Conservation (phyloP, 92 coral and sea anemone species). For the Phenganax stokvisi region DNA sequence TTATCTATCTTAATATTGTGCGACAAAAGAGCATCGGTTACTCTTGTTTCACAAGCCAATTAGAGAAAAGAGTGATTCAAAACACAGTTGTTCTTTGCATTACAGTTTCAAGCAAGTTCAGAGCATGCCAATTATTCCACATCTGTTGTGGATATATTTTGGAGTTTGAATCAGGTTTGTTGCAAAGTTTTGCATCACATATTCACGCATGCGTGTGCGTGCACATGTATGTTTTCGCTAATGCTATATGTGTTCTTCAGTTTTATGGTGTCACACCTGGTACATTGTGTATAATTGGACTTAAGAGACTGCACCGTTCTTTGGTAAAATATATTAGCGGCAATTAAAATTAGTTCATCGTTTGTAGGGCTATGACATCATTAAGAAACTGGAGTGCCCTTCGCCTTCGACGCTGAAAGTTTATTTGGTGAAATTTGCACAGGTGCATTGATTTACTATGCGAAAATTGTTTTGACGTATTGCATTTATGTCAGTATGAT, state of each 20-base stretch:
- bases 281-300: neutral
- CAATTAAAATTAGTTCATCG: neutral
- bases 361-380: conserved; percentile 78
- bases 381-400: conserved; percentile 89
- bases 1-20: no score
- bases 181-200: neutral
- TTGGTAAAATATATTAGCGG: neutral
- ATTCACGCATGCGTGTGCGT: no score
- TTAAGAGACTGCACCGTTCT: neutral
- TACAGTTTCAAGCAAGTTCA: conserved; percentile 81
- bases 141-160: conserved; percentile 93
- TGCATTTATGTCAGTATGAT: neutral
- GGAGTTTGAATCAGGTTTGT: conserved; percentile 86
- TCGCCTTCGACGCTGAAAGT: conserved; percentile 70
- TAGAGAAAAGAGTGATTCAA: neutral
- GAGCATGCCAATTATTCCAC: conserved; percentile 79
- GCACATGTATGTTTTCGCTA: no score
- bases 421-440: conserved; percentile 82
- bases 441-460: conserved; percentile 36
- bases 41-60: neutral
- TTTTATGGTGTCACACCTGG: neutral
- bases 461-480: neutral
- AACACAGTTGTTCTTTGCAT: neutral
- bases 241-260: no score
- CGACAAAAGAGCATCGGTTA: no score